Evolutionary conservation across 1,140 invertebrate genomes (phyloP).

Genomic region (Macrocentrus cingulum): DNA sequence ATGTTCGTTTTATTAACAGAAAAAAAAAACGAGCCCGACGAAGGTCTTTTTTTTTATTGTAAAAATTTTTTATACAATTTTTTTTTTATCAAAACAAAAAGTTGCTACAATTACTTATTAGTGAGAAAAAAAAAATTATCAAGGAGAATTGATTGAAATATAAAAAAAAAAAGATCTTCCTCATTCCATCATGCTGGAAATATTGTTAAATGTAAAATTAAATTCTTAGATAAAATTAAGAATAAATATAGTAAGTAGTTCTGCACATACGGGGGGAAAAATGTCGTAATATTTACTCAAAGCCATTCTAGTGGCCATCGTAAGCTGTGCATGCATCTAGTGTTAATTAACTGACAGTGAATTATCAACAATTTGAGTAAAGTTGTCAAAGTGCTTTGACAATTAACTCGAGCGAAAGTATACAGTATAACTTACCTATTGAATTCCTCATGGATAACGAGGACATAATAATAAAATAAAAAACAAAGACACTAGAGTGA

Average conservation of each 20-base stretch:
- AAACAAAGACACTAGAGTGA: neutral
- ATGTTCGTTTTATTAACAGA: too few species aligned
- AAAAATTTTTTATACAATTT: too few species aligned
- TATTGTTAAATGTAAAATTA: neutral
- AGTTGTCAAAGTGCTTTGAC: neutral
- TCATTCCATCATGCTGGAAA: too few species aligned
- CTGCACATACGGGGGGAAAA: neutral
- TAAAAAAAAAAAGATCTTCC: neutral
- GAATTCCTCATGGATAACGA: slow-evolving; percentile 14
- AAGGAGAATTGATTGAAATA: too few species aligned
- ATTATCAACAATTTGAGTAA: slow-evolving; percentile 1
- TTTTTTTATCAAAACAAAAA: too few species aligned
- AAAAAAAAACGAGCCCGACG: too few species aligned
- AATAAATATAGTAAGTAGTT: neutral
- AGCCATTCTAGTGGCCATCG: slow-evolving; percentile 39
- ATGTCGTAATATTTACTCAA: slow-evolving; percentile 9
- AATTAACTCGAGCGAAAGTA: neutral
- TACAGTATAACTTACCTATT: slow-evolving; percentile 22
- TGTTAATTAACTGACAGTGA: slow-evolving; percentile 41
- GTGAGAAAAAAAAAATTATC: too few species aligned
- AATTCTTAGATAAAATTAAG: slow-evolving; percentile 6
- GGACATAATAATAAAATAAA: slow-evolving; percentile 10
- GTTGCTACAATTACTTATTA: too few species aligned
- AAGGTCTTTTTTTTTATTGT: too few species aligned
- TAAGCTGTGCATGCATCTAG: slow-evolving; percentile 46